These are phyloP conservation scores for Clytia hemisphaerica DNA, from an alignment of 30 jellyfish, hydroid and myxozoan species.

Conservation along the genomic window DNA sequence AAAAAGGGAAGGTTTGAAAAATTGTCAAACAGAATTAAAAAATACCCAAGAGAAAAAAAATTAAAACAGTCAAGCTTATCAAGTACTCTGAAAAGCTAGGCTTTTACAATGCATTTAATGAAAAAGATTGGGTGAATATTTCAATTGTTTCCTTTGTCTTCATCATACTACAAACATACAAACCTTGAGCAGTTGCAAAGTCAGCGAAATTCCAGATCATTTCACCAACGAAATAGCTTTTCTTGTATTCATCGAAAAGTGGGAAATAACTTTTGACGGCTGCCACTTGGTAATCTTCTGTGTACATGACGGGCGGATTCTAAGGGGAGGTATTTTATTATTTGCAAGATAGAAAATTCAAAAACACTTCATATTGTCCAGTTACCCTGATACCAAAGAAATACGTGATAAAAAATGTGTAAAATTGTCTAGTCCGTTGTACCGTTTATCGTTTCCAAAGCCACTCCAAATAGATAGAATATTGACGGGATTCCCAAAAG, in stretches of 20 bases:
- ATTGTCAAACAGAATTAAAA: no score
- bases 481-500: no score
- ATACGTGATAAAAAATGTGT: no score
- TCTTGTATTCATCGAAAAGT: slow-evolving; percentile 58
- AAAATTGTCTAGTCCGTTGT: no score
- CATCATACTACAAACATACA: no score
- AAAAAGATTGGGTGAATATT: not conserved
- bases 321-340: no score
- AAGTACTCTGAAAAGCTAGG: not conserved
- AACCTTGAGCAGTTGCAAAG: slow-evolving; percentile 87
- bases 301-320: slow-evolving; percentile 87
- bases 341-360: no score
- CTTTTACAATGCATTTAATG: not conserved
- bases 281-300: slow-evolving; percentile 92
- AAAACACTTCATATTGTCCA: no score
- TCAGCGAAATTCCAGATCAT: slow-evolving; percentile 97
- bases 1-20: no score
- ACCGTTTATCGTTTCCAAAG: no score
- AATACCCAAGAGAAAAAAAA: not conserved
- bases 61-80: not conserved
- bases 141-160: not conserved
- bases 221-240: slow-evolving; percentile 73
- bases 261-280: slow-evolving; percentile 82
- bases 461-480: no score
- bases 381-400: no score